A percentile compares a stretch with the other conserved stretches of the same genome.
These are phyloP conservation scores for Nemopilema nomurai DNA, from an alignment of 30 jellyfish, hydroid and myxozoan genomes.

Conservation along the genomic window DNA sequence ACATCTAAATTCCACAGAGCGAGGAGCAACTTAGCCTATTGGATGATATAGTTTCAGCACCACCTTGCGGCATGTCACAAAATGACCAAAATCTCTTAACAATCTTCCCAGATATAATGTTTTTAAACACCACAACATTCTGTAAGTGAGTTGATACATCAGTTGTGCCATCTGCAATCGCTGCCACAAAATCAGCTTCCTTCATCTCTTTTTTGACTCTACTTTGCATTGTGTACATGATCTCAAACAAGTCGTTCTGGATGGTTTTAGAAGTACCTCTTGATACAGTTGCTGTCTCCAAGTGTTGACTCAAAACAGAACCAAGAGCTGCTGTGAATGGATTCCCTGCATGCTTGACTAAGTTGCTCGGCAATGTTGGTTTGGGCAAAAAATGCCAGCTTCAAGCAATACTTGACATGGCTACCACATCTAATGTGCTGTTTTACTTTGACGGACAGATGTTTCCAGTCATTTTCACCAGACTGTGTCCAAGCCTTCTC, in stretches of 20 bases:
- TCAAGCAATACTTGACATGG: slow-evolving; percentile 42
- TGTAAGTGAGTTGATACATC: slow-evolving; percentile 27
- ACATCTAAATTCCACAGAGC: slow-evolving; percentile 50
- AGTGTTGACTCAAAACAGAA: slow-evolving; percentile 18
- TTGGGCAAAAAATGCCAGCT: slow-evolving; percentile 53
- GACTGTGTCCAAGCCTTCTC: slow-evolving; percentile 44
- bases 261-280: slow-evolving; percentile 47
- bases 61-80: slow-evolving; percentile 15
- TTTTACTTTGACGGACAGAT: slow-evolving; percentile 51
- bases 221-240: slow-evolving; percentile 22
- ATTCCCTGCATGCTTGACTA: slow-evolving; percentile 43
- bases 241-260: slow-evolving; percentile 48
- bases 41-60: slow-evolving; percentile 31
- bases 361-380: slow-evolving; percentile 26
- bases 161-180: slow-evolving; percentile 28
- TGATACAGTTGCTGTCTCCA: slow-evolving; percentile 24
- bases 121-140: slow-evolving; percentile 46
- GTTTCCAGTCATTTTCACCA: slow-evolving; percentile 55
- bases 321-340: slow-evolving; percentile 29
- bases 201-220: slow-evolving; percentile 12
- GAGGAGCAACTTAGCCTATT: slow-evolving; percentile 17
- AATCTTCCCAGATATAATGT: slow-evolving; percentile 5
- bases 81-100: slow-evolving; percentile 53
- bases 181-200: slow-evolving; percentile 30
- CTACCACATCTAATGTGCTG: slow-evolving; percentile 9